Base-by-base conservation (phyloP, 2,888 invertebrate species). In the Diarsia rubi region DNA sequence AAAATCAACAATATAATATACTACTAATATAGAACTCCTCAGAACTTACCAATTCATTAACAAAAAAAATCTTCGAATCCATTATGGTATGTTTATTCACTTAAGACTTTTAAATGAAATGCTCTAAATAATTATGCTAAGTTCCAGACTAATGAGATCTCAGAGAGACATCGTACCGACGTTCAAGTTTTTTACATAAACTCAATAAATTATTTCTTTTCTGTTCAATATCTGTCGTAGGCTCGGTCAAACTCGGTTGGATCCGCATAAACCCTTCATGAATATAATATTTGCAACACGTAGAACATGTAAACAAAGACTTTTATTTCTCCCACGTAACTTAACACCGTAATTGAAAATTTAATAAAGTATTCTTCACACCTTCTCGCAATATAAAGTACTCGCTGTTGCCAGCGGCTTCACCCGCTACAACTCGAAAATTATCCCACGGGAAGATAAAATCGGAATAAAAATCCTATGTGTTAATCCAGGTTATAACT, bases 301-400 rank as follows among this genome's bases (percentile, higher is more conserved):
- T 79, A 80, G 24, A 75, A 69, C 75, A 65, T 77, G 67, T 78
- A 76, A 79, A 88, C 75, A 85, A 78, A 84, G 81, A 75, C 73
- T 69, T 64, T 80, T 63, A 75, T 79, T 74, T 80, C 73, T 78
- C 81, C 62, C 76, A 82, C 79, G 74, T 81, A 86, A 82, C 85
- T 81, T 82, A 83, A 82, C 85, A 78, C 73, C 78, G 85, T 89
- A 88, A 92, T 90, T 90, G 87, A 90, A 90, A 92, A 91, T 91
- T 91, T 91, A 91, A 93, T 92, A 90, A 89, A 89, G 87, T 86
- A 83, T 86, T 88, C 78, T 52, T 84, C 75, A 73, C 73, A 79
- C 69, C 73, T 65, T 73, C 73, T 83, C 71, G 73, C 80, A 73
- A 86, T 83, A 81, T 84, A 79, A 90, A 86, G 81, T 77, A n/a